Conservation (phyloP, 2,113 vertebrate genomes). For the Otis tarda region DNA sequence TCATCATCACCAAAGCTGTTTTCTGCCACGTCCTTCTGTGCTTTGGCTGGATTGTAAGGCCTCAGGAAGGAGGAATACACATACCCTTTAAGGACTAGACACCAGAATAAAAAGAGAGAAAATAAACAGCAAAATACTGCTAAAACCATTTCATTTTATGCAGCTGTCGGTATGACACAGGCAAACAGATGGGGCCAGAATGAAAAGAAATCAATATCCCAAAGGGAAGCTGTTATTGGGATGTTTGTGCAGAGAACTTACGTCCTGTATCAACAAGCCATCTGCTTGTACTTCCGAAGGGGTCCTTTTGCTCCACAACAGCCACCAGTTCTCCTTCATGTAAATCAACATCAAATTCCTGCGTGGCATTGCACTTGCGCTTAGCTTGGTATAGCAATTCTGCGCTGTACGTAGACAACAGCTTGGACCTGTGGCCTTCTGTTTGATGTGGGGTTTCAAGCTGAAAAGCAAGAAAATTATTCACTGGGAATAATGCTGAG, state of each 20-base stretch:
- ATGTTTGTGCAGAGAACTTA: slow-evolving; percentile 70
- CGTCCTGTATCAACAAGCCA: slow-evolving; percentile 95
- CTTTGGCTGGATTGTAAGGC: slow-evolving; percentile 87
- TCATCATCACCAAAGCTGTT: slow-evolving; percentile 76
- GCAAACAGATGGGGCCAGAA: slow-evolving; percentile 38
- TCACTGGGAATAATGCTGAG: neutral
- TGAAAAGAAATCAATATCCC: slow-evolving; percentile 37
- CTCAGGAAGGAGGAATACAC: slow-evolving; percentile 95
- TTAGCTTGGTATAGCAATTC: slow-evolving; percentile 86
- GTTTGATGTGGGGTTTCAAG: slow-evolving; percentile 84
- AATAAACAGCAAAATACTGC: neutral
- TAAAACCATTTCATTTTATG: neutral
- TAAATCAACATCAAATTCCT: slow-evolving; percentile 89
- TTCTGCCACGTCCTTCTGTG: slow-evolving; percentile 66
- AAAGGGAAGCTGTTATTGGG: slow-evolving; percentile 31
- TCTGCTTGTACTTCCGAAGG: slow-evolving; percentile 87
- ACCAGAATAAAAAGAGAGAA: neutral
- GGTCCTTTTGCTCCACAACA: slow-evolving; percentile 87
- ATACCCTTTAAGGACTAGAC: slow-evolving; percentile 84
- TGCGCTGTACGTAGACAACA: slow-evolving; percentile 78
- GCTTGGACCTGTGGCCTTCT: slow-evolving; percentile 80
- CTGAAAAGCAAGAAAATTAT: slow-evolving; percentile 43
- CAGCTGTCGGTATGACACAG: neutral
- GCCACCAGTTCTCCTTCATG: slow-evolving; percentile 93
- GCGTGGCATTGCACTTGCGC: slow-evolving; percentile 93